Conservation (phyloP, 1,140 invertebrate genomes). For the Musca domestica region DNA sequence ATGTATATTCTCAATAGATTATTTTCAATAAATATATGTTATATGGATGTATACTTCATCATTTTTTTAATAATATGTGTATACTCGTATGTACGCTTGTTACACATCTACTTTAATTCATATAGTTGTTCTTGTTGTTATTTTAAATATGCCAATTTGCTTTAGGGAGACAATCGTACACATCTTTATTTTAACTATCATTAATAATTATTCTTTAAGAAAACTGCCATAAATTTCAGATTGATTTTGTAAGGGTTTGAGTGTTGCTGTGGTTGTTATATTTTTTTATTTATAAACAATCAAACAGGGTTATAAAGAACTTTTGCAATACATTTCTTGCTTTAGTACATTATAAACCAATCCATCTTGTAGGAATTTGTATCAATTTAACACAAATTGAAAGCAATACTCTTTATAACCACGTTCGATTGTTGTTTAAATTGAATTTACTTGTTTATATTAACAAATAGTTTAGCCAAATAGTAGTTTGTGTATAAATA, state of each 20-base stretch:
- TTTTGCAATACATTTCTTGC: too few relatives aligned
- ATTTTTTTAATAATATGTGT: not conserved
- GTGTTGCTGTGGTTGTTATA: too few relatives aligned
- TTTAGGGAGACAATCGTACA: not conserved
- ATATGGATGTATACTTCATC: not conserved
- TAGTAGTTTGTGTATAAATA: not conserved
- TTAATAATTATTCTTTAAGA: not conserved
- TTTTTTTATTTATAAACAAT: too few relatives aligned
- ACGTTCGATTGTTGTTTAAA: not conserved
- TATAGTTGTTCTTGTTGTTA: not conserved
- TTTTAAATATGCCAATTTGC: not conserved
- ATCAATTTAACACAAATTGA: too few relatives aligned
- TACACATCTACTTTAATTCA: not conserved
- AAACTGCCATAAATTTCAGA: too few relatives aligned
- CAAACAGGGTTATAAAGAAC: too few relatives aligned
- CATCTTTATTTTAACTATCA: not conserved
- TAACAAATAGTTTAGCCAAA: not conserved
- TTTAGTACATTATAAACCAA: too few relatives aligned
- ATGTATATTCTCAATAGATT: conserved; percentile 5
- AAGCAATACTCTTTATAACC: too few relatives aligned
- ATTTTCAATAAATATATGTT: conserved; percentile 12
- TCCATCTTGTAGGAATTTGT: too few relatives aligned
- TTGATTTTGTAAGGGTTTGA: too few relatives aligned
- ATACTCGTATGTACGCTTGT: not conserved
- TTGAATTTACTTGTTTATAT: not conserved